phyloP scores from a whole-genome alignment of 2,888 invertebrate species.

The Drosophila subsilvestris region DNA sequence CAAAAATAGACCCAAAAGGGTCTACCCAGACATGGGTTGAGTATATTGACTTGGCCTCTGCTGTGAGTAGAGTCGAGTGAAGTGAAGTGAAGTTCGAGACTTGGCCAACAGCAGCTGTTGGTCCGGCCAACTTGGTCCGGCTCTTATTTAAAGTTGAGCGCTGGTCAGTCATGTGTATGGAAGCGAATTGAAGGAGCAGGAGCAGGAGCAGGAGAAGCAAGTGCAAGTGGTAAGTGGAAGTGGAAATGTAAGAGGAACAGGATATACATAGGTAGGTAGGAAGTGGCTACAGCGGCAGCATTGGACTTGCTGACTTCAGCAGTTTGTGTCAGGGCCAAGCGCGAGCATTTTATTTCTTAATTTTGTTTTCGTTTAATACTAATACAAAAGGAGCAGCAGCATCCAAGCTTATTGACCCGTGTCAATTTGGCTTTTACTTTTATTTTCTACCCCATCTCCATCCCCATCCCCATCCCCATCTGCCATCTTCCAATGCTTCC shows the following conservation, averaged over 20 bases:
- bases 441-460: neutral
- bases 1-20: constrained; percentile 52
- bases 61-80: constrained; percentile 2
- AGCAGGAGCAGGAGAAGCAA: constrained; percentile 33
- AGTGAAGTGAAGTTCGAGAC: constrained; percentile 28
- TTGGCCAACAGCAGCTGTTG: constrained; percentile 41
- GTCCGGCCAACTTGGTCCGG: constrained; percentile 18
- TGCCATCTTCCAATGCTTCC: neutral
- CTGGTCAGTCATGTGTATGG: constrained; percentile 75
- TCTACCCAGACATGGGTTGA: constrained; percentile 18
- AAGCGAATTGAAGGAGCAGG: constrained; percentile 54
- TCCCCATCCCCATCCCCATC: neutral
- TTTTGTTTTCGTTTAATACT: constrained; percentile 72
- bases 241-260: constrained; percentile 16
- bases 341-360: constrained; percentile 70
- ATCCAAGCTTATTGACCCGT: constrained; percentile 65
- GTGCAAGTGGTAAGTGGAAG: constrained; percentile 38
- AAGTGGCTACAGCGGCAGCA: constrained; percentile 6
- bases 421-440: constrained; percentile 48
- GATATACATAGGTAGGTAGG: neutral
- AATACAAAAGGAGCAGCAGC: constrained; percentile 38
- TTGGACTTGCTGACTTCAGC: constrained; percentile 14
- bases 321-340: constrained; percentile 51
- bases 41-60: constrained; percentile 62
- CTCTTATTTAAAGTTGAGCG: constrained; percentile 71